Evolutionary conservation across 1,140 invertebrate genomes (phyloP).

Genomic region (Planococcus citri): DNA sequence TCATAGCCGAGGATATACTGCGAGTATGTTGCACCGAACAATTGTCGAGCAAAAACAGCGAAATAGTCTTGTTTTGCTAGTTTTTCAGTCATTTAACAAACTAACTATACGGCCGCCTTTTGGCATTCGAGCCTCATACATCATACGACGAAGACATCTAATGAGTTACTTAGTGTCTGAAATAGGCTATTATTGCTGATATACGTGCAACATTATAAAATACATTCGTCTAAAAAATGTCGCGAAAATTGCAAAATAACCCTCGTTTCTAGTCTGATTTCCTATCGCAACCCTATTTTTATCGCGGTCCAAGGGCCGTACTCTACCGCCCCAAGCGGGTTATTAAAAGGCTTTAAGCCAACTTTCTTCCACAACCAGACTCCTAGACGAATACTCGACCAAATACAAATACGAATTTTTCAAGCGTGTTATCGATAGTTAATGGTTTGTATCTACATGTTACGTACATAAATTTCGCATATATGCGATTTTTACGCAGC

Average conservation of each 20-base stretch:
- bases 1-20: neutral
- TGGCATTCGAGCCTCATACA: neutral
- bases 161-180: slow-evolving; percentile 17
- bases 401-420: neutral
- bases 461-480: neutral
- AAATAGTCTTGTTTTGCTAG: neutral
- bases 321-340: neutral
- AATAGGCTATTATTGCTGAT: slow-evolving; percentile 17
- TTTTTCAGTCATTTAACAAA: neutral
- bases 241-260: slow-evolving; percentile 12
- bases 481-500: no score
- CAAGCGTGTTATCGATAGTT: neutral
- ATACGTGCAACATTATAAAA: slow-evolving; percentile 17
- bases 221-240: slow-evolving; percentile 9
- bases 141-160: slow-evolving; percentile 9
- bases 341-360: neutral
- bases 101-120: slow-evolving; percentile 2
- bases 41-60: neutral
- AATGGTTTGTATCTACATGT: neutral
- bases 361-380: neutral
- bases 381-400: neutral
- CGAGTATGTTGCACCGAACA: neutral
- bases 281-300: neutral
- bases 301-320: neutral
- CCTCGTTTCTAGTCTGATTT: neutral